Conservation (phyloP, 1,140 invertebrate genomes). For the Nomia melanderi region DNA sequence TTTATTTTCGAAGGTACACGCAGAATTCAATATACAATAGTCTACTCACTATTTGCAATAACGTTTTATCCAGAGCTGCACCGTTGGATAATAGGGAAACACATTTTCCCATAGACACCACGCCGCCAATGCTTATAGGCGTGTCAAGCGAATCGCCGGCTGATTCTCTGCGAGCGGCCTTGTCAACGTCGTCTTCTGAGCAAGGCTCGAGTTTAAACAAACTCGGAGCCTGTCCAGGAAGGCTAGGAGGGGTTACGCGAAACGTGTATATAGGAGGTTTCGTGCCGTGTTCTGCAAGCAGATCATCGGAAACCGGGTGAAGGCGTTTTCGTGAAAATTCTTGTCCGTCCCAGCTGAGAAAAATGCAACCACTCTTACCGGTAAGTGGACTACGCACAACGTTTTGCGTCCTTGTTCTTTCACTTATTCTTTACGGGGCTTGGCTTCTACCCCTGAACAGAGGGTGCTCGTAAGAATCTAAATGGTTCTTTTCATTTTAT, state of each 20-base stretch:
- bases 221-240: constrained; percentile 28
- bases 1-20: too few relatives aligned
- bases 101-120: constrained; percentile 26
- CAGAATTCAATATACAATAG: too few relatives aligned
- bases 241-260: constrained; percentile 47
- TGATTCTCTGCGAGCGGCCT: constrained; percentile 50
- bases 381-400: constrained; percentile 34
- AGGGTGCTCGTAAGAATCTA: too few relatives aligned
- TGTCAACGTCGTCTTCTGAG: constrained; percentile 53
- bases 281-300: constrained; percentile 10
- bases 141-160: constrained; percentile 19
- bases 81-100: neutral
- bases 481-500: too few relatives aligned
- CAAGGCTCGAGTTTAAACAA: constrained; percentile 51
- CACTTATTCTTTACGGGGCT: too few relatives aligned
- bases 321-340: constrained; percentile 19
- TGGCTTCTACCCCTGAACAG: too few relatives aligned
- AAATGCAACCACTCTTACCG: constrained; percentile 20
- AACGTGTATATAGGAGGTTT: constrained; percentile 54
- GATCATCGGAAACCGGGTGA: neutral
- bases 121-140: neutral
- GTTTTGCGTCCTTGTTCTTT: too few relatives aligned
- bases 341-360: neutral
- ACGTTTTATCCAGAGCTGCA: too few relatives aligned
- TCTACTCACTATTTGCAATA: too few relatives aligned